Conservation (phyloP, 2,797 vertebrate genomes). For the Malacoraja senta region DNA sequence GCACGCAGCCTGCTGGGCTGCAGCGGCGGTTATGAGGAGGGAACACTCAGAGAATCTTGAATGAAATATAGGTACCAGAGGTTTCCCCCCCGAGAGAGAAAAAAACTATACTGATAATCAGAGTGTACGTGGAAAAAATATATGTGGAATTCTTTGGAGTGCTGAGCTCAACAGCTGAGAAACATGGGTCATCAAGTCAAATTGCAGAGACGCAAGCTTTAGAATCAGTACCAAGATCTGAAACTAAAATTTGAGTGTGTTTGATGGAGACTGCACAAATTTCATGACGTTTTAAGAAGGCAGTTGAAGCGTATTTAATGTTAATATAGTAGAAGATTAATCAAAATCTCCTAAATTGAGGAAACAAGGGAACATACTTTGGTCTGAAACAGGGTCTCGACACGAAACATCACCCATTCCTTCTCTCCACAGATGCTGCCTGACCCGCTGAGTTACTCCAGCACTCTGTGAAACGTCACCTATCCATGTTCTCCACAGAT, state of each 20-base stretch:
- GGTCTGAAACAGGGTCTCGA: too few relatives aligned
- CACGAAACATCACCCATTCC: too few relatives aligned
- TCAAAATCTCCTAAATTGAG: background rate
- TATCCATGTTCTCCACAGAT: too few relatives aligned
- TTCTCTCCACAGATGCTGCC: too few relatives aligned
- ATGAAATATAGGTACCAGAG: too few relatives aligned
- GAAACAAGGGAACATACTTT: background rate
- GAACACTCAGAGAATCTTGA: too few relatives aligned
- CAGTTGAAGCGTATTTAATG: background rate
- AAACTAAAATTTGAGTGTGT: background rate
- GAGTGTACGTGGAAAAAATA: background rate
- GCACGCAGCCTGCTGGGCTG: too few relatives aligned
- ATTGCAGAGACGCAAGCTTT: background rate
- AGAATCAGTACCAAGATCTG: background rate
- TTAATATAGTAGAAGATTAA: background rate
- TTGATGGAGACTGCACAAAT: background rate
- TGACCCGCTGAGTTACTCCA: too few relatives aligned
- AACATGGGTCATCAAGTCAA: background rate
- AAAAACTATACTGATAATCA: background rate
- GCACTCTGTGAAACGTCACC: too few relatives aligned
- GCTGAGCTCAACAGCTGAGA: background rate
- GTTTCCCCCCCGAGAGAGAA: background rate
- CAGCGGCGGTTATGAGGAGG: too few relatives aligned
- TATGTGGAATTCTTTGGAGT: background rate
- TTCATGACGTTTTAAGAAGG: background rate